Evolutionary conservation across 2,113 vertebrate genomes (phyloP), one percentile per base, ranked within the genome.

Genomic region (Eolophus roseicapilla): DNA sequence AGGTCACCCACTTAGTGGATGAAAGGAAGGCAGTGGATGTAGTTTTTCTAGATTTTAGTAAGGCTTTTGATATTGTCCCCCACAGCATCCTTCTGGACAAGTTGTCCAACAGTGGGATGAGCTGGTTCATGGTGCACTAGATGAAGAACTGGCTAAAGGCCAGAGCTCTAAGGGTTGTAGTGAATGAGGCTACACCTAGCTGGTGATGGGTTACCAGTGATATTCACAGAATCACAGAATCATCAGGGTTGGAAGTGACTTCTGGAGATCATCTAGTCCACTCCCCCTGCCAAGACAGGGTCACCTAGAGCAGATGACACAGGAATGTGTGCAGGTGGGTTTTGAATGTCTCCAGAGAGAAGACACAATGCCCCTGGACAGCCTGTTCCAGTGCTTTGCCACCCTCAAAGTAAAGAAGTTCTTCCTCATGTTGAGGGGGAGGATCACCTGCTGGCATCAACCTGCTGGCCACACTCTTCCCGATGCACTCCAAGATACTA

Each of bases 101-200:
- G 17, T 35, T 43, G 10, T 13, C 21, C 46, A 49, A 5, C n/a
- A 49, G 17, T 47, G 9, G 29, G 41, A 62, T 57, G 55, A 75
- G 25, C 4, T 8, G 3, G 2, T 11, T 75, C 18, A 50, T 13
- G 5, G 5, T 17, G 7, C 4, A 7, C 13, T 31, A n/a, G 1
- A 8, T 75, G 35, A 92, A 69, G 39, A 55, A 37, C 3, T 62
- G 41, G 8, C 17, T 69, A 25, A 75, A 63, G 31, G 27, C 23
- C 6, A 75, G 41, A 23, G 13, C 23, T 63, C 35, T 28, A 69
- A 55, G 2, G 2, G 12, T 57, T 69, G 17, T 69, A 18, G 17
- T 35, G 21, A 43, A 44, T 57, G 11, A 17, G 31, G 10, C 23
- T 41, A 14, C 43, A 69, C 25, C 21, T 33, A 21, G 10, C n/a